Evolutionary conservation across 2,888 invertebrate genomes (phyloP), one percentile per base, ranked within the genome.

Genomic region (Coremacera marginata): DNA sequence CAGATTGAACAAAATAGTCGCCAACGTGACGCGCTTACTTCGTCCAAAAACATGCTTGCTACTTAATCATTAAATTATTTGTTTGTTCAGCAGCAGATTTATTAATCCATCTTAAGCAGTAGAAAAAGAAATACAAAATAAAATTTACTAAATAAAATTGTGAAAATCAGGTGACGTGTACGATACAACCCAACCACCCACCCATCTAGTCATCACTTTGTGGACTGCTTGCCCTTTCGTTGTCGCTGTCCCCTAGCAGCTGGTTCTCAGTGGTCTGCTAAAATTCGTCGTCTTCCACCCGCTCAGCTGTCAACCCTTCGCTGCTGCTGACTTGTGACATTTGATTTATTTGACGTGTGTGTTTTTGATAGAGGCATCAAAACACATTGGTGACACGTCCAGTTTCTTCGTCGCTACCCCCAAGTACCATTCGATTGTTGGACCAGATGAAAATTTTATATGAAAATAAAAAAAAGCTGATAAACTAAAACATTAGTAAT

Each of bases 291-390:
- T 7, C 5, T 44, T 25, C 19, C 60, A 63, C 52, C 74, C 49
- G 27, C 63, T n/a, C 73, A 34, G 62, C 63, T 65, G 73, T 65
- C 74, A 55, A 52, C 74, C 74, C 73, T 37, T 34, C 74, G 55
- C 49, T 19, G 68, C 63, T 57, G 37, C 37, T 79, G 81, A 82
- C 83, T 84, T 85, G 84, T 86, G 87, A 87, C 87, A 86, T 83
- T 85, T 87, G 87, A 87, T 87, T 87, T 87, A 87, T 87, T 86
- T 86, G 86, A 86, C 85, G 84, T 85, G 86, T 86, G 86, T 85
- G 85, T 85, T 85, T 86, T 85, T 86, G 85, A 86, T 85, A 86
- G 85, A 85, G 83, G 85, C 86, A 84, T 84, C 85, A 86, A 85
- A 85, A 84, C 83, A 84, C 83, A 80, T 80, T 79, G 51, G 65